phyloP scores from a whole-genome alignment of 1,140 invertebrate genomes.

The Nebria ingens region DNA sequence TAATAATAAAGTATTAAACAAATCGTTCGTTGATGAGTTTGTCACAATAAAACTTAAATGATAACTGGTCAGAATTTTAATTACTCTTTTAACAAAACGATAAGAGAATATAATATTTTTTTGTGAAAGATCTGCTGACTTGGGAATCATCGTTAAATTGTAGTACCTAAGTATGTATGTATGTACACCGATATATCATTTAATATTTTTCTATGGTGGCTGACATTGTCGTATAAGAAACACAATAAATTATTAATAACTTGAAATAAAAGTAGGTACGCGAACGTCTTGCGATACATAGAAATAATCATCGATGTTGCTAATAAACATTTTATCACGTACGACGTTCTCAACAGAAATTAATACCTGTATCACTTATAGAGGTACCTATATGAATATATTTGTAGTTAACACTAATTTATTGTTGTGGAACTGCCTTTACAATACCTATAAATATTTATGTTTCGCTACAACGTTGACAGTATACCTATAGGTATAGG shows the following conservation, averaged over 20 bases:
- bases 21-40: neutral
- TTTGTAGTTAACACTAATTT: slow-evolving; percentile 9
- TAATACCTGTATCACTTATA: slow-evolving; percentile 7
- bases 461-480: neutral
- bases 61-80: neutral
- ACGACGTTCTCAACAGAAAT: slow-evolving; percentile 4
- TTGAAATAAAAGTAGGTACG: neutral
- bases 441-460: neutral
- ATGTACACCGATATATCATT: too few species aligned
- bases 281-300: neutral
- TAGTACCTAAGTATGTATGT: too few species aligned
- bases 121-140: neutral
- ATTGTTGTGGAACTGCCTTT: slow-evolving; percentile 3
- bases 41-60: neutral
- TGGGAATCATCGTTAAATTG: neutral
- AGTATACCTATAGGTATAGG: too few species aligned
- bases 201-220: too few species aligned
- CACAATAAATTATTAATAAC: slow-evolving; percentile 7
- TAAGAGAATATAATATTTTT: neutral
- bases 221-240: neutral
- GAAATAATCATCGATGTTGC: neutral
- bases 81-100: neutral
- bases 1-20: too few species aligned
- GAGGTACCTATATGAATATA: slow-evolving; percentile 8
- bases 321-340: slow-evolving; percentile 8